These are phyloP conservation scores for Pangasius djambal DNA, from an alignment of 2,797 vertebrate genomes.

Conservation along the genomic window DNA sequence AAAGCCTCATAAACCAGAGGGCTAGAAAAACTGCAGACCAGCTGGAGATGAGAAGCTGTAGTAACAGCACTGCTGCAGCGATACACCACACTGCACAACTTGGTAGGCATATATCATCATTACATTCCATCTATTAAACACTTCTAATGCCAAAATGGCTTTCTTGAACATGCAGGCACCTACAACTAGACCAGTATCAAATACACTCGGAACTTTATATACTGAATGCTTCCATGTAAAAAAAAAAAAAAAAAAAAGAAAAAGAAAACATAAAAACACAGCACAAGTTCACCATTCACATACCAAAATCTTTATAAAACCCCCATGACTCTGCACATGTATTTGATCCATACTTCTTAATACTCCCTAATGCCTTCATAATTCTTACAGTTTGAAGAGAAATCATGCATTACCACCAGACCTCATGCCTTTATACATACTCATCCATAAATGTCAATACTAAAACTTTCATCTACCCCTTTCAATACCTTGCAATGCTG, in stretches of 20 bases:
- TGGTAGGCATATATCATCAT: background rate
- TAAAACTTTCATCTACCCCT: background rate
- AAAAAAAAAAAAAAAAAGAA: background rate
- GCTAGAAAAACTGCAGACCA: constrained; percentile 48
- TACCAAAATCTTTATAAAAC: background rate
- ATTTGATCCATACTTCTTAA: constrained; percentile 25
- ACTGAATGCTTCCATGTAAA: constrained; percentile 8
- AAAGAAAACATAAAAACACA: background rate
- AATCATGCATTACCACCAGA: constrained; percentile 40
- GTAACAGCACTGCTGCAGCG: constrained; percentile 23
- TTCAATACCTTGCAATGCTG: background rate
- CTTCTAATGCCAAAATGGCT: constrained; percentile 12
- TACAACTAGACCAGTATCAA: constrained; percentile 44
- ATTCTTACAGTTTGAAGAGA: constrained; percentile 23
- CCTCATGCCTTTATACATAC: constrained; percentile 52
- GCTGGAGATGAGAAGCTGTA: constrained; percentile 31
- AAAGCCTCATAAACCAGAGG: constrained; percentile 37
- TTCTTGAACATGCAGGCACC: constrained; percentile 35
- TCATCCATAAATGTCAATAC: background rate
- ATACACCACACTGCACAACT: constrained; percentile 3
- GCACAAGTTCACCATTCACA: constrained; percentile 15
- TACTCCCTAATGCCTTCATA: constrained; percentile 16
- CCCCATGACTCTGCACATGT: background rate
- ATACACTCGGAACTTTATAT: constrained; percentile 16
- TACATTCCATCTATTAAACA: constrained; percentile 16